Evolutionary conservation across 2,797 vertebrate genomes (phyloP), one percentile per base, ranked within the genome.

Genomic region (Lindbergichthys nudifrons): DNA sequence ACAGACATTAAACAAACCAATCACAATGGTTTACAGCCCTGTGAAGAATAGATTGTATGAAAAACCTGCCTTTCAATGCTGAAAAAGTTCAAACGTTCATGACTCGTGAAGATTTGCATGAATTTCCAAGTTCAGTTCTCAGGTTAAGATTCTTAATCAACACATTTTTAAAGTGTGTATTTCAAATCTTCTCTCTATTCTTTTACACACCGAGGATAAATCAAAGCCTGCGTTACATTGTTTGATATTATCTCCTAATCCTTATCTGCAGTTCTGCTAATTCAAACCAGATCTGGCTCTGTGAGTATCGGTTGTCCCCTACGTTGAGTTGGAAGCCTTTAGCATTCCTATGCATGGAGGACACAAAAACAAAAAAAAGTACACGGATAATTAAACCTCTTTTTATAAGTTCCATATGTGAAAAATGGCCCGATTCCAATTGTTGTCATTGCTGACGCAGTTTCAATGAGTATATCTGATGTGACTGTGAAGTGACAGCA

Each of bases 171-270:
- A 30, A 56, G 53, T 18, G n/a, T 59, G 43, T 65, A 18, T 59
- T 77, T 63, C 3, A 47, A 63, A 43, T 45, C 47, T 19, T 23
- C 13, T 81, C 53, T 75, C 56, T 64, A 3, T 50, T 36, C 23
- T 65, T 67, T 57, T 46, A 80, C 16, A 26, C n/a, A 36, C 48
- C 56, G 59, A 68, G 57, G 51, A 59, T 45, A 46, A 62, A 87
- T 77, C 77, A 74, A 73, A 84, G 60, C 32, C 61, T 65, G 65
- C 66, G 43, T 80, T 77, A 61, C 36, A 18, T 42, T 76, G 10
- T 65, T 65, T 71, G 30, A 64, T 81, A 66, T 76, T 60, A 36
- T 63, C 19, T 39, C 63, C n/a, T 53, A 36, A 46, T 64, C 48
- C 18, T 62, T 52, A 7, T 61, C 18, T 15, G 23, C 26, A 30